These are phyloP conservation scores for Henricia sp. DNA, from an alignment of 53 echinoderm and acorn worm genomes.

Conservation along the genomic window DNA sequence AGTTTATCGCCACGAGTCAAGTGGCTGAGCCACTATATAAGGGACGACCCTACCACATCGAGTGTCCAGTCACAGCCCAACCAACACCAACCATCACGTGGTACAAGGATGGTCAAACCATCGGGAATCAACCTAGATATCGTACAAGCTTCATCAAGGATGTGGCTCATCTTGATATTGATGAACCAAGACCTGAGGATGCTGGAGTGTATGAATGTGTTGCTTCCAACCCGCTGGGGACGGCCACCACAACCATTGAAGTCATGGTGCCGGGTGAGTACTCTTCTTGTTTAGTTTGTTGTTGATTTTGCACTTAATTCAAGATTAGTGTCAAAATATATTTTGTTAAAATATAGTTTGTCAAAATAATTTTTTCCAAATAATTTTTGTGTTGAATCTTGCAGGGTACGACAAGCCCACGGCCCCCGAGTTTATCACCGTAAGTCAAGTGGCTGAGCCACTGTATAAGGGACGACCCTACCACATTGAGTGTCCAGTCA, in stretches of 20 bases:
- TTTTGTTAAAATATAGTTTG: no score
- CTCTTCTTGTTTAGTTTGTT: no score
- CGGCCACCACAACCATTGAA: conserved; percentile 74
- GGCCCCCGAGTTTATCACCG: no score
- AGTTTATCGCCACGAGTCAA: conserved; percentile 52
- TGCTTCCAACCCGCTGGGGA: conserved; percentile 83
- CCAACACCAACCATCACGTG: conserved; percentile 70
- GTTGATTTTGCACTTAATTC: no score
- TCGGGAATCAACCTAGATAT: conserved; percentile 63
- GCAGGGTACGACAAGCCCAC: no score
- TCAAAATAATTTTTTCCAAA: no score
- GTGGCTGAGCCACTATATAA: conserved; percentile 52
- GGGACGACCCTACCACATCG: conserved; percentile 62
- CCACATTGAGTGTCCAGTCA: no score
- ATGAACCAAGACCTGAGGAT: conserved; percentile 78
- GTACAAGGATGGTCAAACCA: conserved; percentile 75
- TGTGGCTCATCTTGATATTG: conserved; percentile 67
- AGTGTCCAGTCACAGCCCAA: conserved; percentile 63
- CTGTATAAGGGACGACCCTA: no score
- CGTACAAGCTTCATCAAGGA: conserved; percentile 43
- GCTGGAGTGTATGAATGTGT: conserved; percentile 85
- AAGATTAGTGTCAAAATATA: no score
- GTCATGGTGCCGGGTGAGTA: no score
- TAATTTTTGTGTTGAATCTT: no score
- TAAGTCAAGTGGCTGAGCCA: no score